phyloP scores from a whole-genome alignment of 2,797 vertebrate genomes.

The Microctenopoma stevenorrisi region DNA sequence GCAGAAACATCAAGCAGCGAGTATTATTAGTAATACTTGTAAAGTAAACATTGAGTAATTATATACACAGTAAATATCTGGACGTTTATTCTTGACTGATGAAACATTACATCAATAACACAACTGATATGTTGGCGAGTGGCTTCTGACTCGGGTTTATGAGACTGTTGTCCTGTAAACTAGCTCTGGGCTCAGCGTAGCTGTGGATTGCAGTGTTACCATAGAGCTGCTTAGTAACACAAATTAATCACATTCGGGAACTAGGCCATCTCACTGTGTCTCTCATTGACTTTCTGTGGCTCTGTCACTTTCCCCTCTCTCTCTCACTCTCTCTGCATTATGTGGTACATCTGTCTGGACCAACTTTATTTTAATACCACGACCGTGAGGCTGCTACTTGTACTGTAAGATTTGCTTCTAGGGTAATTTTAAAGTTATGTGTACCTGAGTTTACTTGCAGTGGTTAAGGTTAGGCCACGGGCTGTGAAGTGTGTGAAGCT shows the following conservation, averaged over 20 bases:
- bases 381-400: not conserved
- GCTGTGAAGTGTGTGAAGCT: no score
- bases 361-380: not conserved
- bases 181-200: conserved; percentile 28
- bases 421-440: no score
- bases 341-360: conserved; percentile 4
- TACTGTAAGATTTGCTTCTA: no score
- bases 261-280: conserved; percentile 53
- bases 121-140: not conserved
- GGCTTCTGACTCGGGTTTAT: not conserved
- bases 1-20: no score
- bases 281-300: conserved; percentile 50
- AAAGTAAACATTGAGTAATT: not conserved
- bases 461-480: no score
- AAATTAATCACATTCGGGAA: conserved; percentile 67
- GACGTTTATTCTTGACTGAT: not conserved
- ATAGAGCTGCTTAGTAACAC: conserved; percentile 64
- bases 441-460: no score
- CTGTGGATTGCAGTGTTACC: conserved; percentile 47
- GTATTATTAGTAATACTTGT: no score
- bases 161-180: conserved; percentile 22
- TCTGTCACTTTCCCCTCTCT: not conserved
- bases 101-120: not conserved
- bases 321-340: conserved; percentile 18
- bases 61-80: not conserved